A percentile compares a stretch with the other conserved stretches of the same genome.
Evolutionary conservation across 1,140 invertebrate species (phyloP).

Genomic region (Papilio machaon): DNA sequence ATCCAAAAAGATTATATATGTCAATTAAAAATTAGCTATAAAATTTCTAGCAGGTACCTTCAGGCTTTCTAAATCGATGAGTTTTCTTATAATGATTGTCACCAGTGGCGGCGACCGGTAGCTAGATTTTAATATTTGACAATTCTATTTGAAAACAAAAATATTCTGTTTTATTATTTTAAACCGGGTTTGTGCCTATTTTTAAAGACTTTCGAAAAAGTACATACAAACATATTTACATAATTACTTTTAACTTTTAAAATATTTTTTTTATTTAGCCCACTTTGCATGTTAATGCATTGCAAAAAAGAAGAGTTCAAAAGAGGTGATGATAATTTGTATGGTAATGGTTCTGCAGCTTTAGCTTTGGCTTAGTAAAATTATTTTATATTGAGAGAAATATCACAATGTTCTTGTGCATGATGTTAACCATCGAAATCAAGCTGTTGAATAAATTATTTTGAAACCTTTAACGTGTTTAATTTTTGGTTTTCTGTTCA

Average conservation of each 20-base stretch:
- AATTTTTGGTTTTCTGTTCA: neutral
- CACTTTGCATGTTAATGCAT: neutral
- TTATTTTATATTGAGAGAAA: neutral
- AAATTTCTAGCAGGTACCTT: neutral
- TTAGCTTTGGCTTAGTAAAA: constrained; percentile 10
- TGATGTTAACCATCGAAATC: constrained; percentile 7
- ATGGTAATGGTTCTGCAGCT: constrained; percentile 12
- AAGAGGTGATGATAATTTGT: neutral
- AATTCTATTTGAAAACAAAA: neutral
- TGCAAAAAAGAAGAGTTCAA: neutral
- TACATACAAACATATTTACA: neutral
- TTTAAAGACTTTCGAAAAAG: neutral
- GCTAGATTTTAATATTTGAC: constrained; percentile 25
- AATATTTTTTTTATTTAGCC: neutral
- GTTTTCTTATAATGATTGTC: constrained; percentile 15
- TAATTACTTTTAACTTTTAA: constrained; percentile 15
- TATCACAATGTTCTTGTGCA: constrained; percentile 12
- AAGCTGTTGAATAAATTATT: constrained; percentile 34
- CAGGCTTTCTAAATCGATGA: constrained; percentile 2
- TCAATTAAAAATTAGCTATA: neutral
- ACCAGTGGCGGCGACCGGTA: constrained; percentile 21
- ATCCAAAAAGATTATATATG: neutral
- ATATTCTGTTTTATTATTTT: neutral
- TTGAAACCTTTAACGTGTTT: constrained; percentile 8
- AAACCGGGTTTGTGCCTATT: neutral